Conservation (phyloP, 2,797 vertebrate genomes). For the Coccyzus lansbergi region DNA sequence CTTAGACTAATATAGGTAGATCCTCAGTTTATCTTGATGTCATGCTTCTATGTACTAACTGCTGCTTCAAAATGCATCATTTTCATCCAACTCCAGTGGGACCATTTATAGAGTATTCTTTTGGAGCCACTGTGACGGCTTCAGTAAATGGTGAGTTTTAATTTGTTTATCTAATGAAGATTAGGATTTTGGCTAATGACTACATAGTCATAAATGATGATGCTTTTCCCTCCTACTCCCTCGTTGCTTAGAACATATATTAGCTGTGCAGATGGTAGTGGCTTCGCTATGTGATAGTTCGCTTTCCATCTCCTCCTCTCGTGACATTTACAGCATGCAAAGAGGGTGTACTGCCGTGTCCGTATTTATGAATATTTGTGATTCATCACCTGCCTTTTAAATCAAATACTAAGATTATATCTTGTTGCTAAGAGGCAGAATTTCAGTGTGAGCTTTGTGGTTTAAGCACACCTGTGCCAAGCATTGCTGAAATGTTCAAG, state of each 20-base stretch:
- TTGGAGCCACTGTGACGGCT: conserved; percentile 12
- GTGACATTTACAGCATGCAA: conserved; percentile 36
- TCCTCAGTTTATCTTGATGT: background rate
- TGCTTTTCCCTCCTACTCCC: conserved; percentile 39
- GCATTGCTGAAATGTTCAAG: background rate
- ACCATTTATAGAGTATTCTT: conserved; percentile 30
- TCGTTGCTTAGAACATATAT: conserved; percentile 28
- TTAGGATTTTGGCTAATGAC: conserved; percentile 49
- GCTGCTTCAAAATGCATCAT: background rate
- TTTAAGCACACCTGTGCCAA: conserved; percentile 1
- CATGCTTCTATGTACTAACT: background rate
- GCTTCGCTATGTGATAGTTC: conserved; percentile 20
- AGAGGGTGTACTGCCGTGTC: conserved; percentile 34
- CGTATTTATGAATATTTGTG: conserved; percentile 10
- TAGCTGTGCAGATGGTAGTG: conserved; percentile 49
- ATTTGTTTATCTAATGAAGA: background rate
- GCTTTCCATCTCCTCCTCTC: conserved; percentile 35
- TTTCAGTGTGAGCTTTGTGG: background rate
- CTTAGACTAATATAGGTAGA: background rate
- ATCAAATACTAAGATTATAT: background rate
- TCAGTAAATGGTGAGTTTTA: conserved; percentile 37
- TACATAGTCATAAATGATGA: conserved; percentile 27
- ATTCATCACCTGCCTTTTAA: conserved; percentile 58
- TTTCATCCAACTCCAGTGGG: background rate
- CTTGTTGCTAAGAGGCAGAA: conserved; percentile 42